Evolutionary conservation across 53 echinoderm and acorn worm species (phyloP).

Genomic region (Apostichopus leukothele): DNA sequence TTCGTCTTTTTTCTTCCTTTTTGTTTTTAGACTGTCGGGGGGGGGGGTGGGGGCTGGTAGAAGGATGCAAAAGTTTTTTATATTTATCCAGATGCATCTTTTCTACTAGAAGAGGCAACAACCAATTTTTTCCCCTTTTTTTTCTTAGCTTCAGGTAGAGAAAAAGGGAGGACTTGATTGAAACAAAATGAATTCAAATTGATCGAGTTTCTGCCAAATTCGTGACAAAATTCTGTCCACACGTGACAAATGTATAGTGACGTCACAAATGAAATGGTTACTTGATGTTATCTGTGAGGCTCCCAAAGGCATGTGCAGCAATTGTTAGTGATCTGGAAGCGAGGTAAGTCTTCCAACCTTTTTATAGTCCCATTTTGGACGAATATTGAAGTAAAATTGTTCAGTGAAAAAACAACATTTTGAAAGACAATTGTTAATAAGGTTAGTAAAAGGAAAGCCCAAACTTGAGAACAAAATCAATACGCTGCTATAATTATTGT

Average conservation of each 20-base stretch:
- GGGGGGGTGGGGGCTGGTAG: no score
- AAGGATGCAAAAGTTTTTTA: no score
- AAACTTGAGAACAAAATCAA: no score
- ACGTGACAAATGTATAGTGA: conserved; percentile 8
- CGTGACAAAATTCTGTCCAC: conserved; percentile 7
- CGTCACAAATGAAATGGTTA: conserved; percentile 13
- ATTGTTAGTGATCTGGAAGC: background rate
- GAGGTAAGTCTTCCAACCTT: background rate
- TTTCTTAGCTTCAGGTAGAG: background rate
- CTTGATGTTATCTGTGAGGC: background rate
- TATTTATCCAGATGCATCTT: no score
- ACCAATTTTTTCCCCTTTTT: background rate
- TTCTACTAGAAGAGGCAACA: no score
- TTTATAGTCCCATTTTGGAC: background rate
- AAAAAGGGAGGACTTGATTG: conserved; percentile 19
- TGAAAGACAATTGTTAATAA: no score
- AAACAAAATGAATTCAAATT: background rate
- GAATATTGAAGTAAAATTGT: background rate
- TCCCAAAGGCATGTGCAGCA: background rate
- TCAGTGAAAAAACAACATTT: no score
- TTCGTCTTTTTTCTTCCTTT: no score
- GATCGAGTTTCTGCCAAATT: conserved; percentile 42
- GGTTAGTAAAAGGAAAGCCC: no score
- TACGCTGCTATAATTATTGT: no score
- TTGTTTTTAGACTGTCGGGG: no score